These are phyloP conservation scores for Brachyrhaphis roseni DNA, from an alignment of 2,797 vertebrate species.

Conservation along the genomic window DNA sequence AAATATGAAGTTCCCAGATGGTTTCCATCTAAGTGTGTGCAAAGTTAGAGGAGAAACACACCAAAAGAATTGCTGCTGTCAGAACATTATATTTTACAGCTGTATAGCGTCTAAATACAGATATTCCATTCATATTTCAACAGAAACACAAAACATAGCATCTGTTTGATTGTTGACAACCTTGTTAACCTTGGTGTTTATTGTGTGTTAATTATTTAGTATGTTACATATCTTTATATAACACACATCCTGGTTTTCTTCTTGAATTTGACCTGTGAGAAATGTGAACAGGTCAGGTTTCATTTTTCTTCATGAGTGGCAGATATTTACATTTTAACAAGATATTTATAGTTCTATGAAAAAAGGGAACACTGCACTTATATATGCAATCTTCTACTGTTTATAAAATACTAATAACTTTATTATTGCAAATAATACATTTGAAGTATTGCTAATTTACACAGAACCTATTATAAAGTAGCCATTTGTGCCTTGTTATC, in stretches of 20 bases:
- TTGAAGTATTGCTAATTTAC: no score
- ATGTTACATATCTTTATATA: not conserved
- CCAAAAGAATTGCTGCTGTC: not conserved
- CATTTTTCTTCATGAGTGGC: not conserved
- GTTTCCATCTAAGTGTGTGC: not conserved
- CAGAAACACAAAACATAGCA: not conserved
- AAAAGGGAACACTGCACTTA: not conserved
- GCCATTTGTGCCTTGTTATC: not conserved
- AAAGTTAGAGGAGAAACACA: not conserved
- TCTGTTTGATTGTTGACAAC: not conserved
- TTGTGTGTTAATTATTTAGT: not conserved
- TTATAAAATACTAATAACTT: no score
- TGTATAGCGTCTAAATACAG: not conserved
- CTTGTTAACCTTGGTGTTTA: not conserved
- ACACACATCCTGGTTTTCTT: not conserved
- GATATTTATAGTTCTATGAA: not conserved
- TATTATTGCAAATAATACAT: no score
- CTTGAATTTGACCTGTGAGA: not conserved
- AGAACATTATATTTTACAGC: not conserved
- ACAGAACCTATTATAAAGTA: not conserved
- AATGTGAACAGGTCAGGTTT: not conserved
- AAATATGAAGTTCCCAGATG: not conserved
- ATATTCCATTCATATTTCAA: not conserved
- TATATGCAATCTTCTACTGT: not conserved
- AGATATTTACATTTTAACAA: not conserved